phyloP scores from a whole-genome alignment of 1,140 invertebrate species.

The Campodea augens region DNA sequence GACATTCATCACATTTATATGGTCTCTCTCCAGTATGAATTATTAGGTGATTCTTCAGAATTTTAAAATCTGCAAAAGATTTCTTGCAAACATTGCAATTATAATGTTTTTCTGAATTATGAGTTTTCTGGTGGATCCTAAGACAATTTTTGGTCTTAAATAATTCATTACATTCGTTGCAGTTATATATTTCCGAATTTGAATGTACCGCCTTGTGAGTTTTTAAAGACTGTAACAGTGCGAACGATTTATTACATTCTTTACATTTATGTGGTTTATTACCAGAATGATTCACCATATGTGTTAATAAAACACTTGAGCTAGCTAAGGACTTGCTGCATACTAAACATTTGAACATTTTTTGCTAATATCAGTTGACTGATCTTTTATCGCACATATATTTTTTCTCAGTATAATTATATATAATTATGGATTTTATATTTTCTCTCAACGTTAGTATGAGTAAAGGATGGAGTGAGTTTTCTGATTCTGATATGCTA shows the following conservation, averaged over 20 bases:
- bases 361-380: too few species aligned
- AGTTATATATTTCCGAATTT: constrained; percentile 3
- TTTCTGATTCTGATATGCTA: too few species aligned
- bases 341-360: too few species aligned
- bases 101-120: constrained; percentile 30
- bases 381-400: too few species aligned
- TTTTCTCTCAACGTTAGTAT: too few species aligned
- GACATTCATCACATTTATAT: not conserved
- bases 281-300: not conserved
- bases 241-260: not conserved
- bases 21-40: not conserved
- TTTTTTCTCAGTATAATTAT: too few species aligned
- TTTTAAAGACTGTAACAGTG: not conserved
- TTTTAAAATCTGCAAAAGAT: constrained; percentile 21
- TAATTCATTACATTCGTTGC: constrained; percentile 10
- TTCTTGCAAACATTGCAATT: constrained; percentile 30
- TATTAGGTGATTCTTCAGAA: constrained; percentile 11
- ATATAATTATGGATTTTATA: too few species aligned
- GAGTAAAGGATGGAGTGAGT: too few species aligned
- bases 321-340: too few species aligned
- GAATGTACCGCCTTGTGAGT: not conserved
- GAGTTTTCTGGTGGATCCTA: constrained; percentile 26
- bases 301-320: not conserved
- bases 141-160: constrained; percentile 15
- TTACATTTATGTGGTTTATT: not conserved